A percentile compares a stretch with the other conserved stretches of the same genome.
Conservation (phyloP, 37 sponge, comb jelly and placozoan genomes). For the Hexactinellida sp. region DNA sequence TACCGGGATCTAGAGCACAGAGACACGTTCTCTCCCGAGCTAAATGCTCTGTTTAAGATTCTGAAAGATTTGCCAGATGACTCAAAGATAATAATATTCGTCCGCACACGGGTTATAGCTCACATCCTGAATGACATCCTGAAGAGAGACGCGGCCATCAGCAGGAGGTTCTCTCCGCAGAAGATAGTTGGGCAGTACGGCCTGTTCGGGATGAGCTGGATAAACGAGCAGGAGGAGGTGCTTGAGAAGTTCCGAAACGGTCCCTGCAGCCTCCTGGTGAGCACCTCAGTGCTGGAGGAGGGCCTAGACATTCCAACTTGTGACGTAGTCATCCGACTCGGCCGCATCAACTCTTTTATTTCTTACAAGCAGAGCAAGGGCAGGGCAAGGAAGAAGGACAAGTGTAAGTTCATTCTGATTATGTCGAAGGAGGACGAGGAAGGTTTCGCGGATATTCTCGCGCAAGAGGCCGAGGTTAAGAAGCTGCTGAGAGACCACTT, state of each 20-base stretch:
- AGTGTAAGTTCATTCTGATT: not conserved
- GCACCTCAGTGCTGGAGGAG: slow-evolving; percentile 83
- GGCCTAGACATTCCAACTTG: slow-evolving; percentile 85
- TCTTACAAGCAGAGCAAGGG: slow-evolving; percentile 2
- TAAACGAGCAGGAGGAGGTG: slow-evolving; percentile 36
- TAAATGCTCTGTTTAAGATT: not conserved
- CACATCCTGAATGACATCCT: not conserved
- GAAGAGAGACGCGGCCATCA: not conserved
- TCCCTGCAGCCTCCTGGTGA: slow-evolving; percentile 60
- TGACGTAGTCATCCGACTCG: slow-evolving; percentile 67
- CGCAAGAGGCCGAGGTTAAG: not conserved
- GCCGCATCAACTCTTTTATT: not conserved
- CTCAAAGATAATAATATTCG: not conserved
- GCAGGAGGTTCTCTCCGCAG: not conserved
- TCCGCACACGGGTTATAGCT: not conserved
- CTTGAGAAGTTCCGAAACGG: slow-evolving; percentile 57
- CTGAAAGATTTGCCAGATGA: not conserved
- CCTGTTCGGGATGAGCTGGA: not conserved
- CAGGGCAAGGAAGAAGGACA: not conserved
- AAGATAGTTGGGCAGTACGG: not conserved
- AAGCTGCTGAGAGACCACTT: not conserved
- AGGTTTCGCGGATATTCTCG: not conserved
- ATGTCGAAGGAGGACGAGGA: not conserved
- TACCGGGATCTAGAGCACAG: not conserved
- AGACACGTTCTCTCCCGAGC: not conserved